Base-by-base conservation (phyloP, 2,888 invertebrate genomes). In the Microplitis manilae region DNA sequence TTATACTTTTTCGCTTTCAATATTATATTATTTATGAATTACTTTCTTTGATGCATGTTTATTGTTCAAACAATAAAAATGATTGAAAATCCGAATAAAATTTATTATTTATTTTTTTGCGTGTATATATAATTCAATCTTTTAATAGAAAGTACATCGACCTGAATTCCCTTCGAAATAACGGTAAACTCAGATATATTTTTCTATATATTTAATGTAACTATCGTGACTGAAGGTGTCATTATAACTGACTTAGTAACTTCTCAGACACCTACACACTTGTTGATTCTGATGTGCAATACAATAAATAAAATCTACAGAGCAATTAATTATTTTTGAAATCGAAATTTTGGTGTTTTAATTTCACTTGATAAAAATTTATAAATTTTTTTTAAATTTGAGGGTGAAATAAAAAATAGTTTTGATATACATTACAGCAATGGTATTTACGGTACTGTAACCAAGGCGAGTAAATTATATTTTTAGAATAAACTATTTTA, bases 401-500 rank as follows among this genome's bases (percentile, higher is more conserved):
- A 30, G 30, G 30, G 30, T 30, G 30, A 30, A 30, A 30, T 30
- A 30, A 30, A 30, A 30, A 30, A 30, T 30, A 30, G 4, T 2
- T 30, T 30, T 20, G 9, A 15, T 30, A 50, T 6, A 73, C 15
- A 64, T 64, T 40, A 13, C 20, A 6, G 40, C n/a, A 50, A 50
- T 13, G 50, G 50, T 50, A 50, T 50, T 50, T 50, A 50, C 50
- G 13, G 50, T 50, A 13, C 50, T 50, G 50, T 50, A 50, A 50
- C 50, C 68, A 68, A 30, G 40, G 38, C 8, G 64, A 68, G 68
- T 60, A 65, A 68, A 62, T 72, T 74, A 78, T 81, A 81, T 81
- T 81, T 81, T 80, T 80, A 79, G 80, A 77, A 74, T 77, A 70
- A 38, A 79, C 81, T 81, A 81, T 81, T 81, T 71, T 79, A 64